These are phyloP conservation scores for Varecia variegata DNA, from an alignment of 2,797 vertebrate genomes.

Conservation along the genomic window DNA sequence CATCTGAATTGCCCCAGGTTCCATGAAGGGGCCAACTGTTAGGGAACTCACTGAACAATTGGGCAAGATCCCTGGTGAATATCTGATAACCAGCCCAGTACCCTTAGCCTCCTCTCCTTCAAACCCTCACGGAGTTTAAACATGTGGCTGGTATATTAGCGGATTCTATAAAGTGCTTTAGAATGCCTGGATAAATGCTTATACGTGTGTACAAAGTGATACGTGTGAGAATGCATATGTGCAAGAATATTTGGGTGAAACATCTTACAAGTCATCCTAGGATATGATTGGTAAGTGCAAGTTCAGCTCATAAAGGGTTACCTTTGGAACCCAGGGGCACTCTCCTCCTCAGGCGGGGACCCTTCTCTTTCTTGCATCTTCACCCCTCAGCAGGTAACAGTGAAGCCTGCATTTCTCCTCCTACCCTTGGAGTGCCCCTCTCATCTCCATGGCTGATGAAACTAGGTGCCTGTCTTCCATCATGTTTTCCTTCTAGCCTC, in stretches of 20 bases:
- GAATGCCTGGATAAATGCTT: not conserved
- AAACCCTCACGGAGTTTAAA: not conserved
- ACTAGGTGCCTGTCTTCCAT: not conserved
- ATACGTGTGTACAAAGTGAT: not conserved
- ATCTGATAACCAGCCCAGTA: not conserved
- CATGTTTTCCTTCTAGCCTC: not conserved
- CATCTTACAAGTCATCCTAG: not conserved
- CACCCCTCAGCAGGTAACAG: too few species aligned
- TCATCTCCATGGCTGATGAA: not conserved
- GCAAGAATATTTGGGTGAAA: not conserved
- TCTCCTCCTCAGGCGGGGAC: not conserved
- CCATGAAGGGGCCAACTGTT: not conserved
- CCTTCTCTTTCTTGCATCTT: not conserved
- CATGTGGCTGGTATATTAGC: not conserved
- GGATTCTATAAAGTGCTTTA: not conserved
- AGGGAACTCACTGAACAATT: not conserved
- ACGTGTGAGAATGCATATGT: not conserved
- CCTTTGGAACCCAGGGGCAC: not conserved
- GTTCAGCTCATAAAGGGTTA: not conserved
- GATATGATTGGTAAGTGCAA: not conserved
- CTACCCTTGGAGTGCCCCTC: not conserved
- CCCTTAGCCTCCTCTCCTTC: not conserved
- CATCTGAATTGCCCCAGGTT: not conserved
- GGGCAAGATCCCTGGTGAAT: not conserved
- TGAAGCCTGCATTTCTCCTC: not conserved